These are phyloP conservation scores for Panopea generosa DNA, from an alignment of 2,888 invertebrate species.

Conservation along the genomic window DNA sequence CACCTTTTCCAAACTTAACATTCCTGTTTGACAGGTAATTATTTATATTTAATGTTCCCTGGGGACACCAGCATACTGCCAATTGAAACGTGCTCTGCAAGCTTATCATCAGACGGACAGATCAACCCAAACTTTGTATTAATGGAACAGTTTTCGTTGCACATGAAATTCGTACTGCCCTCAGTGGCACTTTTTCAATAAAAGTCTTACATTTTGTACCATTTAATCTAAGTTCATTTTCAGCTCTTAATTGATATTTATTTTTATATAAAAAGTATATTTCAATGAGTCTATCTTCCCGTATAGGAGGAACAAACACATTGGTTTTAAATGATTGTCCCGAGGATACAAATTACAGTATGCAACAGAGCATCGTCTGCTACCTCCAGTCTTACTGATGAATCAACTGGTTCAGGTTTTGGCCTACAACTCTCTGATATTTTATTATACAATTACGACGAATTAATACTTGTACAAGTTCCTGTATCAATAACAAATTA, in stretches of 20 bases:
- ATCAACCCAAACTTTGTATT: neutral
- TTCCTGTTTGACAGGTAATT: neutral
- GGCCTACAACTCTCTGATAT: slow-evolving; percentile 1
- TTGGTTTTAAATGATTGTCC: slow-evolving; percentile 1
- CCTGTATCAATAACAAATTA: slow-evolving; percentile 13
- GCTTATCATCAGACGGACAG: neutral
- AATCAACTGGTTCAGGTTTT: neutral
- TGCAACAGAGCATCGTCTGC: slow-evolving; percentile 11
- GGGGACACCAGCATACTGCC: neutral
- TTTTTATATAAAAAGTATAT: slow-evolving; percentile 17
- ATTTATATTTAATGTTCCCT: neutral
- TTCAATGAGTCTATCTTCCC: slow-evolving; percentile 23
- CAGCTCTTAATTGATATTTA: slow-evolving; percentile 5
- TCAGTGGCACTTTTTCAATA: neutral
- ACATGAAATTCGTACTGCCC: neutral
- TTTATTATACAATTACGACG: slow-evolving; percentile 5
- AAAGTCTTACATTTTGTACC: slow-evolving; percentile 2
- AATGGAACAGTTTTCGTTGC: neutral
- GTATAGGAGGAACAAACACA: slow-evolving; percentile 18
- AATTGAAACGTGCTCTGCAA: neutral
- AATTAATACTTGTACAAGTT: slow-evolving; percentile 3
- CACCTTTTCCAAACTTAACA: neutral
- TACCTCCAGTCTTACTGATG: slow-evolving; percentile 3
- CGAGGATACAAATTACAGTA: neutral
- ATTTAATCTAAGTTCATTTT: too few species aligned